Evolutionary conservation across 2,797 vertebrate species (phyloP).

Genomic region (Bradypodion pumilum): DNA sequence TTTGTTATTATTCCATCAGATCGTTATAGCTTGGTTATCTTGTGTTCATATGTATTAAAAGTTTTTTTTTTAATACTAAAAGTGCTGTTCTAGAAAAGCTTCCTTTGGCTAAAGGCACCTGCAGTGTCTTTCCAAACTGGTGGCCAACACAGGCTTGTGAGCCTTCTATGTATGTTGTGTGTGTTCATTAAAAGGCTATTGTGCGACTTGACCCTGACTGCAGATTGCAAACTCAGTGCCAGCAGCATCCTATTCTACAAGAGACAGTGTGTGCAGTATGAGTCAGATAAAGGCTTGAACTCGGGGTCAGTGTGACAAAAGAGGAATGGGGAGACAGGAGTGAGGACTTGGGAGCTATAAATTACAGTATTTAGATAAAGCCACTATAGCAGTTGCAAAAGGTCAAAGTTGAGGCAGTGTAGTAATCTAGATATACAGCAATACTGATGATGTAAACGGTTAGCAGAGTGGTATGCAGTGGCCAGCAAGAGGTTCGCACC

Average conservation of each 20-base stretch:
- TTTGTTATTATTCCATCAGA: no score
- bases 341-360: neutral
- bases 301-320: neutral
- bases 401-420: neutral
- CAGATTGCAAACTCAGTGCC: neutral
- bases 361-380: neutral
- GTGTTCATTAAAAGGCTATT: neutral
- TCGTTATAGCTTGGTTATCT: no score
- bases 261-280: neutral
- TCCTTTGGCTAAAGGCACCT: no score
- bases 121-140: neutral
- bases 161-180: neutral
- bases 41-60: no score
- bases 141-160: neutral
- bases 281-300: neutral
- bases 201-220: neutral
- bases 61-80: no score
- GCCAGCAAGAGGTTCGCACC: no score
- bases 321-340: neutral
- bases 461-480: no score
- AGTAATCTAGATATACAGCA: neutral
- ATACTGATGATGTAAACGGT: no score
- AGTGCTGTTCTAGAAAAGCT: no score
- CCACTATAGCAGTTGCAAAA: neutral
- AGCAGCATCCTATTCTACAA: neutral